A percentile compares a stretch with the other conserved stretches of the same genome.
phyloP scores from a whole-genome alignment of 2,888 invertebrate species.

The Tenthredo livida region DNA sequence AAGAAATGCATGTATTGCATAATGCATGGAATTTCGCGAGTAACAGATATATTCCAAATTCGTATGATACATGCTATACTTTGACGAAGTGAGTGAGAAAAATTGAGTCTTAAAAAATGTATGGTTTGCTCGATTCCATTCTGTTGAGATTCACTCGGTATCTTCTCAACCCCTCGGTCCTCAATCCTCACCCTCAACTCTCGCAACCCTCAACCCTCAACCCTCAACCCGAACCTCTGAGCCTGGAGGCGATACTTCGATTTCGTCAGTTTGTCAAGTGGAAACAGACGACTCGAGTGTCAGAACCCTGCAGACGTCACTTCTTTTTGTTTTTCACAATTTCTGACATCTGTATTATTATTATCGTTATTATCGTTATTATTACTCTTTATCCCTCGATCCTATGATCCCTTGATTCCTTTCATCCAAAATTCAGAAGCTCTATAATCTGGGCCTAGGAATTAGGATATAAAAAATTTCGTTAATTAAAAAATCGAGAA shows the following conservation, averaged over 20 bases:
- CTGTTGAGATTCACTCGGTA: constrained; percentile 4
- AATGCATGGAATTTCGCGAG: neutral
- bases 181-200: neutral
- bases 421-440: neutral
- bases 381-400: neutral
- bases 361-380: neutral
- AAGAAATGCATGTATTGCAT: neutral
- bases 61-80: neutral
- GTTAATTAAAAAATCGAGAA: no score
- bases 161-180: neutral
- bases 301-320: constrained; percentile 12
- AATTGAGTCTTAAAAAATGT: neutral
- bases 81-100: neutral
- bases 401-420: neutral
- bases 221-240: neutral
- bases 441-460: neutral
- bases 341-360: neutral
- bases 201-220: constrained; percentile 2
- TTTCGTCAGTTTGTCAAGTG: constrained; percentile 32
- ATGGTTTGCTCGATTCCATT: constrained; percentile 3
- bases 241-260: constrained; percentile 18
- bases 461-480: neutral
- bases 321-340: neutral
- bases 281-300: constrained; percentile 38
- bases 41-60: neutral